Evolutionary conservation across 1,140 invertebrate genomes (phyloP), one percentile per base, ranked within the genome.

Genomic region (Holotrichia oblita): DNA sequence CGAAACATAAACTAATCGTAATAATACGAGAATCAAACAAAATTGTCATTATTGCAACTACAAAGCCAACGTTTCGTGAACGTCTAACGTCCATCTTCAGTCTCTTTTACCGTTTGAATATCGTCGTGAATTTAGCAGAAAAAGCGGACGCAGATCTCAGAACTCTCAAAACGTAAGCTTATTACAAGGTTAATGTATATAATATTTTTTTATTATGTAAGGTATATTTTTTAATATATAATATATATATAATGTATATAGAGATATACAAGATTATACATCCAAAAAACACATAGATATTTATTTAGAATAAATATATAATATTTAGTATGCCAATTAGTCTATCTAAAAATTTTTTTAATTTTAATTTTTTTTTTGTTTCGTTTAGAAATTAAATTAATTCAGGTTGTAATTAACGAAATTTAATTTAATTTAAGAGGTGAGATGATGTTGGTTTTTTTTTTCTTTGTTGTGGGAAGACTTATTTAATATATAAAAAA

Each of bases 1-100:
- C n/a, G n/a, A n/a, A n/a, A n/a, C n/a, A n/a, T n/a, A 81, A 77
- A 80, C 77, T 80, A 79, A 76, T 75, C 75, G 61, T 81, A 79
- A 79, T 76, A 76, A 81, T 55, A 55, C 17, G 17, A 55, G 6
- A 55, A 55, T 55, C n/a, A 55, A 55, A n/a, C n/a, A 55, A 55
- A n/a, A 17, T 55, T 20, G n/a, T 55, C 48, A 81, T 83, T 82
- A 83, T 83, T 83, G 82, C 82, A 83, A 78, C 76, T 73, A 78
- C 44, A 81, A 79, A 73, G 75, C 76, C 22, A 59, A 73, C 42
- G 44, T 78, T 79, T 79, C 78, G 80, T 55, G 48, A 55, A 55
- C 48, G 48, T 55, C 48, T n/a, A 3, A 17, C 48, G 48, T 55
- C 48, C 48, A 55, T 55, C 48, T 55, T 55, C 48, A 55, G 48